A percentile compares a stretch with the other conserved stretches of the same genome.
phyloP scores from a whole-genome alignment of 2,888 invertebrate species.

The Phyto melanocephala region DNA sequence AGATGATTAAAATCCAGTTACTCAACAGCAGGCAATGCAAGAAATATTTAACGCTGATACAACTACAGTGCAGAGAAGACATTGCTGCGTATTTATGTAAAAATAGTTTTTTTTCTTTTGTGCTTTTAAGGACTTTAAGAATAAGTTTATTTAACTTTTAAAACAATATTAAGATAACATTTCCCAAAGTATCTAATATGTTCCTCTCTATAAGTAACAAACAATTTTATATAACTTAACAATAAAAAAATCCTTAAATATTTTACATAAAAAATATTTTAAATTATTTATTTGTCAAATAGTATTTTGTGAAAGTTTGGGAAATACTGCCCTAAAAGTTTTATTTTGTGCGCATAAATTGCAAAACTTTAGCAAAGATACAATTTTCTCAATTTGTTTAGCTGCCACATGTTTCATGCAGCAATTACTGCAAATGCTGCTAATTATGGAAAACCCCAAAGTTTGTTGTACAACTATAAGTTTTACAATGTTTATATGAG shows the following conservation, averaged over 20 bases:
- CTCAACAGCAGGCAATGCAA: neutral
- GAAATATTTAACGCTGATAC: neutral
- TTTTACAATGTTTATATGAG: neutral
- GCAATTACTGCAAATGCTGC: conserved; percentile 12
- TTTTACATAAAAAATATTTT: too few species aligned
- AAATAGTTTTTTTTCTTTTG: neutral
- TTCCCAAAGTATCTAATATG: too few species aligned
- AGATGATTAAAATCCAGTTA: conserved; percentile 57
- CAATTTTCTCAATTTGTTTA: neutral
- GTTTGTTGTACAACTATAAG: conserved; percentile 4
- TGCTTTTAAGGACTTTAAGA: neutral
- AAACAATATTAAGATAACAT: too few species aligned
- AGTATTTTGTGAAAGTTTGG: too few species aligned
- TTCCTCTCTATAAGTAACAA: too few species aligned
- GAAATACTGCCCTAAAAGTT: neutral
- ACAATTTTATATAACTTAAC: too few species aligned
- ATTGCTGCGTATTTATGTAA: neutral
- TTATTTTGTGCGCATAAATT: neutral
- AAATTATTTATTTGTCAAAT: too few species aligned
- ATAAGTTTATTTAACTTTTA: too few species aligned
- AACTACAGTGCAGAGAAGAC: too few species aligned
- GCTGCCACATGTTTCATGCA: neutral
- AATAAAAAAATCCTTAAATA: too few species aligned
- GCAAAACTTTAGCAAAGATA: neutral
- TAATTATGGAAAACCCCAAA: conserved; percentile 25